Base-by-base conservation (phyloP, 1,140 invertebrate species). In the Schlechtendalia chinensis region DNA sequence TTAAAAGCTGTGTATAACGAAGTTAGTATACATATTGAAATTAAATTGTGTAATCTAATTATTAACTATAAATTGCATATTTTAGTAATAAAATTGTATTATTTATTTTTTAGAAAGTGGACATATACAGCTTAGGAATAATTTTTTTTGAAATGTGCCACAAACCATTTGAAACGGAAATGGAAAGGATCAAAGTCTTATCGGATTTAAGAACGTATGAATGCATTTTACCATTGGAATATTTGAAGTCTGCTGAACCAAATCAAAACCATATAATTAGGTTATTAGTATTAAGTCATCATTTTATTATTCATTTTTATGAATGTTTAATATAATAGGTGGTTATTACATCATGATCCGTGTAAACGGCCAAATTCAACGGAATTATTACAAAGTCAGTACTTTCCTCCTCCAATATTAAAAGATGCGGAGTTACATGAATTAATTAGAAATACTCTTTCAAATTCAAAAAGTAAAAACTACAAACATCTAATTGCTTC, bases 61-160 rank as follows among this genome's bases (percentile, higher is more conserved):
- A 24, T 47, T 32, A 1, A 16, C 1, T 8, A 19, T 53, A 53
- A 16, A 53, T 71, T 29, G 16, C 50, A 71, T 71, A 27, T 71
- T 22, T n/a, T 27, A 50, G 53, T 19, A 29, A 29, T 69, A 32
- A 10, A 32, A n/a, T 12, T 6, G 17, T 45, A 10, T 61, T 29
- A 82, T 75, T 82, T 83, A 74, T 81, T 82, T 84, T 85, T 61
- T 84, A 97, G 88, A 98, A 98, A 90, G 95, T 98, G 14, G 97
- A 99, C 85, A 94, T 97, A 83, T 98, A 96, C 84, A 93, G 91
- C 84, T 86, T 95, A 39, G 94, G 95, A 17, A 93, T 97, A n/a
- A 96, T 96, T 81, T 89, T 96, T 75, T 96, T 96, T 85, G 95
- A 97, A 88, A 98, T 99, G 97, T 95, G 93, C 83, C 93, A 95